Percentiles rank a stretch among this genome's conserved stretches.
These are phyloP conservation scores for Oplegnathus fasciatus DNA, from an alignment of 2,113 vertebrate species.

Conservation along the genomic window DNA sequence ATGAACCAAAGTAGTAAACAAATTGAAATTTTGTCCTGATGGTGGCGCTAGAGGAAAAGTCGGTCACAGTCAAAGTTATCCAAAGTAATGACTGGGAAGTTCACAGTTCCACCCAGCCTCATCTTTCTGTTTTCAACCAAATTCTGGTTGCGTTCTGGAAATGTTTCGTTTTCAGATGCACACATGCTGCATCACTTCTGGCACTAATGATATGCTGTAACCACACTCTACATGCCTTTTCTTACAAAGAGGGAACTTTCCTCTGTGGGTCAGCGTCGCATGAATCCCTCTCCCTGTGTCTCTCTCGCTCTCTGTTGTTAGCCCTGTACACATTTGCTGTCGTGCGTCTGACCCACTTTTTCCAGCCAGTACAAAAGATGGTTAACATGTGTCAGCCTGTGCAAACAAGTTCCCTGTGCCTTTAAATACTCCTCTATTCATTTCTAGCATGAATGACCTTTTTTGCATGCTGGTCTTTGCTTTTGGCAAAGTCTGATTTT, in stretches of 20 bases:
- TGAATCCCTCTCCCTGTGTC: slow-evolving; percentile 41
- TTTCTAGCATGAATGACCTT: slow-evolving; percentile 43
- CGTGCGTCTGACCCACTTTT: slow-evolving; percentile 73
- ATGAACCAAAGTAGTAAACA: too few species aligned
- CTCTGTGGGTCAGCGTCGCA: slow-evolving; percentile 58
- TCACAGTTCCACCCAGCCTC: background rate
- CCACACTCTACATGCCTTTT: slow-evolving; percentile 33
- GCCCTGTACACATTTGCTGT: slow-evolving; percentile 54
- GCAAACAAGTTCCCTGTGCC: slow-evolving; percentile 71
- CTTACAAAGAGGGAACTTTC: slow-evolving; percentile 31
- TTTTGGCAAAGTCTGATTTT: slow-evolving; percentile 41
- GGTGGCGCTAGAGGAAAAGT: too few species aligned
- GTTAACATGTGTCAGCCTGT: slow-evolving; percentile 75
- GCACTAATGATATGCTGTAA: slow-evolving; percentile 45
- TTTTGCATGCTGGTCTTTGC: slow-evolving; percentile 28
- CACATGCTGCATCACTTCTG: slow-evolving; percentile 48
- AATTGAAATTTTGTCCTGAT: too few species aligned
- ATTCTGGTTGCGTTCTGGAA: background rate
- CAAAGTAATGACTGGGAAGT: background rate
- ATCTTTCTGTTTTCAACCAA: slow-evolving; percentile 16
- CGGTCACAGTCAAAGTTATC: too few species aligned
- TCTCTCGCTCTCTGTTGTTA: slow-evolving; percentile 56
- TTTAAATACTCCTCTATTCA: slow-evolving; percentile 62
- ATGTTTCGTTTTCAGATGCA: slow-evolving; percentile 22
- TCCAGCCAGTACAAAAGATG: slow-evolving; percentile 74